A percentile compares a stretch with the other conserved stretches of the same genome.
These are phyloP conservation scores for Heteropelma amictum DNA, from an alignment of 2,888 invertebrate genomes.

Conservation along the genomic window DNA sequence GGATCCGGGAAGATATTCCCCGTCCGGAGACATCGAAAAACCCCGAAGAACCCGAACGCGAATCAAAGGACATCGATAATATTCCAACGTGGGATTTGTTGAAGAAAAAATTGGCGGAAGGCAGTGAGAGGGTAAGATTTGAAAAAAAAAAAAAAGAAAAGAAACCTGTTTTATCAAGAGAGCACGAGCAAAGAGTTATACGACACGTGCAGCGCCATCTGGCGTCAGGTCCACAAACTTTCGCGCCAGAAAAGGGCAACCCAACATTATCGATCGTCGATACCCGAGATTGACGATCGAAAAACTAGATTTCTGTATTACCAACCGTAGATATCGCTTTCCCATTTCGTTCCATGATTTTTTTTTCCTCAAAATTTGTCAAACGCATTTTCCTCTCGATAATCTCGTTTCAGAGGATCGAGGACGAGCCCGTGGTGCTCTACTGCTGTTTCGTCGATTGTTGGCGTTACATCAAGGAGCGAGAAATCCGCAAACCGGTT, in stretches of 20 bases:
- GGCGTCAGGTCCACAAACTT: no score
- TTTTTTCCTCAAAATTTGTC: no score
- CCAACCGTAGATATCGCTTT: no score
- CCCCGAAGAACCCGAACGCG: neutral
- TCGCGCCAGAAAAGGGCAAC: no score
- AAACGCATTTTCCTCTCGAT: no score
- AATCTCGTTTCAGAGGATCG: conserved; percentile 60
- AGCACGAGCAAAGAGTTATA: no score
- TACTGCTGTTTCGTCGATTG: conserved; percentile 73
- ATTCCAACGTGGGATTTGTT: conserved; percentile 24
- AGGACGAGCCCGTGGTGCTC: conserved; percentile 66
- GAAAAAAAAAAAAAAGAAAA: no score
- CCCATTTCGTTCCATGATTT: no score
- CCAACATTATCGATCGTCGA: neutral
- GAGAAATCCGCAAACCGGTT: conserved; percentile 38
- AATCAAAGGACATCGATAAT: neutral
- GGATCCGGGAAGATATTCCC: neutral
- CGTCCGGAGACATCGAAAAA: neutral
- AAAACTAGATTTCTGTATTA: neutral
- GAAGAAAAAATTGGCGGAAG: conserved; percentile 5
- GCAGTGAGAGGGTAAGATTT: conserved; percentile 26
- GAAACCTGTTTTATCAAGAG: neutral
- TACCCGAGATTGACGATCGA: neutral
- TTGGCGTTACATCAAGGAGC: conserved; percentile 63
- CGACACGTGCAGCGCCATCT: neutral